A percentile compares a stretch with the other conserved stretches of the same genome.
These are phyloP conservation scores for Cydia fagiglandana DNA, from an alignment of 1,140 invertebrate genomes.

Conservation along the genomic window DNA sequence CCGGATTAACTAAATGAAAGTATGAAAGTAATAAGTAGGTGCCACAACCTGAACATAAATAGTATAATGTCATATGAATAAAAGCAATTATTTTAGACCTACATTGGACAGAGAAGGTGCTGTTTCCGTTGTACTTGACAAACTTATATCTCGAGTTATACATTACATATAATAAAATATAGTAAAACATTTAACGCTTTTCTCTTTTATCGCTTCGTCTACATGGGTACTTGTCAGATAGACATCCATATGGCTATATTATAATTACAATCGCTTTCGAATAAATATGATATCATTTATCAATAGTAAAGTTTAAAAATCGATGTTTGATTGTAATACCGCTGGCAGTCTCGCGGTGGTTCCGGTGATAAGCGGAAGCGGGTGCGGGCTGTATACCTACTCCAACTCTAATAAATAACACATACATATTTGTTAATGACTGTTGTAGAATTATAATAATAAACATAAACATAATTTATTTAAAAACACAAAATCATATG, in stretches of 20 bases:
- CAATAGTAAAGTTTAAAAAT: background rate
- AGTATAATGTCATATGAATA: too few relatives aligned
- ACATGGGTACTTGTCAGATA: background rate
- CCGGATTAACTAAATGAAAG: too few relatives aligned
- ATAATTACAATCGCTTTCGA: conserved; percentile 17
- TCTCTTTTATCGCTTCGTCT: background rate
- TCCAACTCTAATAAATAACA: too few relatives aligned
- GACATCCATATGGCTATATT: background rate
- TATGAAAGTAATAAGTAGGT: too few relatives aligned
- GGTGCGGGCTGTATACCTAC: background rate
- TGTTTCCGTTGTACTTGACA: background rate
- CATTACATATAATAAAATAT: too few relatives aligned
- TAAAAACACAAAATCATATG: too few relatives aligned
- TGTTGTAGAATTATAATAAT: too few relatives aligned
- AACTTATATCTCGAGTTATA: background rate
- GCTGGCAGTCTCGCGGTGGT: background rate
- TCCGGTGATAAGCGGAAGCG: background rate
- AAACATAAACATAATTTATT: too few relatives aligned
- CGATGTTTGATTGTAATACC: background rate
- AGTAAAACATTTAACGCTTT: background rate
- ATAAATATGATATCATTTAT: conserved; percentile 13
- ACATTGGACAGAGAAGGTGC: background rate
- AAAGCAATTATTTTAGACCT: background rate
- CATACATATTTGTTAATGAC: too few relatives aligned
- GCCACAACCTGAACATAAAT: too few relatives aligned